These are phyloP conservation scores for Pseudolaguvia tuberculata DNA, from an alignment of 2,113 vertebrate species.

Conservation along the genomic window DNA sequence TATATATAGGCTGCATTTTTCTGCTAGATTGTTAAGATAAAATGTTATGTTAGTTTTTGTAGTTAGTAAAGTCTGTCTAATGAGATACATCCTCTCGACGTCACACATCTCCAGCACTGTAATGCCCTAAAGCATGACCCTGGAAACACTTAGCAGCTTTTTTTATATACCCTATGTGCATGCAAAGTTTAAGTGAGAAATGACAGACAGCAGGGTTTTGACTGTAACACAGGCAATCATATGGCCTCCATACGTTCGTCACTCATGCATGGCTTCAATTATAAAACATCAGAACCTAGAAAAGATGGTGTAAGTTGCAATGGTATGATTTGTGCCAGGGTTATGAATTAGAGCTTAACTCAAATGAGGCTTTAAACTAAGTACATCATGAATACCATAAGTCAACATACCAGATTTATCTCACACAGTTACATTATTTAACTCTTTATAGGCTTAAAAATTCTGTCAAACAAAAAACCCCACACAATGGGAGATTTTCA, in stretches of 20 bases:
- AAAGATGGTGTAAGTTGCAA: neutral
- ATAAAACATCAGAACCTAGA: neutral
- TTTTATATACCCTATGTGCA: conserved; percentile 20
- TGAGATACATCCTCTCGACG: conserved; percentile 20
- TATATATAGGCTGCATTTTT: too few species aligned
- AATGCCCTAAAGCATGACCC: conserved; percentile 29
- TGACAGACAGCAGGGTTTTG: conserved; percentile 8
- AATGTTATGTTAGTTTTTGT: neutral
- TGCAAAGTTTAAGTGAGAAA: neutral
- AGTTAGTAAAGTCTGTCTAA: conserved; percentile 42
- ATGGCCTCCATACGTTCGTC: neutral
- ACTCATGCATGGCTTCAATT: conserved; percentile 4
- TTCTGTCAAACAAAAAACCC: neutral
- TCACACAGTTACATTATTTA: neutral
- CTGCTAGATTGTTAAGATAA: too few species aligned
- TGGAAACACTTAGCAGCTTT: neutral
- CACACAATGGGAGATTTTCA: neutral
- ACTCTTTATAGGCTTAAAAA: neutral
- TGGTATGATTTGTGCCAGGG: neutral
- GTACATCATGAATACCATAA: neutral
- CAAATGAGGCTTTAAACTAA: neutral
- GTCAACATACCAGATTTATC: neutral
- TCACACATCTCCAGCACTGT: conserved; percentile 22
- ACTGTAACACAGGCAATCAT: conserved; percentile 1
- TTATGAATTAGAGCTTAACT: neutral